Base-by-base conservation (phyloP, 2,888 invertebrate genomes). In the Molorchus minor region DNA sequence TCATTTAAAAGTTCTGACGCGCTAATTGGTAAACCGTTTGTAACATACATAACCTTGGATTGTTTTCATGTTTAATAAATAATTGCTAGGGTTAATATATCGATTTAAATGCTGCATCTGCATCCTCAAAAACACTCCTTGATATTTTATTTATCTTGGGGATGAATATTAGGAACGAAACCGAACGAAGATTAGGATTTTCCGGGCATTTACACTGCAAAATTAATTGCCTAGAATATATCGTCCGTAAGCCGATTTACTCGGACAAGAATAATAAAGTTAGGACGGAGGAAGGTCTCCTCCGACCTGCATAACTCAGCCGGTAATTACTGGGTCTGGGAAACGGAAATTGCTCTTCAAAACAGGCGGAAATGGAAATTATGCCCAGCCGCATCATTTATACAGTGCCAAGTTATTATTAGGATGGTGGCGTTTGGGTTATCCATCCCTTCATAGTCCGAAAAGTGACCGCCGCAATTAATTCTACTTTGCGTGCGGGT, bases 211-310 rank as follows among this genome's bases (percentile, higher is more conserved):
- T 49, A 12, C 25, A 15, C 49, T 25, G 16, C 29, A n/a, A 38
- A 49, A 49, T 38, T 49, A 49, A 49, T 49, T 49, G 38, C 38
- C 21, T 16, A 21, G 49, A 36, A 49, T 49, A 30, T 46, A 49
- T 49, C 15, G 38, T 36, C 49, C 36, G 29, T 25, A 49, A 38
- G 38, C 49, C 25, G 49, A 35, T 47, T 49, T 25, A 16, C 49
- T 33, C 16, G 49, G 49, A 49, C 49, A 49, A 38, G 49, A 49
- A 49, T 49, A 49, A 38, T 49, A 49, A 49, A 49, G 49, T 49
- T 21, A 38, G 29, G 29, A 49, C 25, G 25, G 33, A 33, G 33
- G 46, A 35, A 33, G 46, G 49, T 15, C 25, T 19, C n/a, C n/a
- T n/a, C 16, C 15, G 25, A 49, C 49, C 38, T 49, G 49, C 49